phyloP scores from a whole-genome alignment of 30 jellyfish, hydroid and myxozoan species.

The Hydractinia echinata region DNA sequence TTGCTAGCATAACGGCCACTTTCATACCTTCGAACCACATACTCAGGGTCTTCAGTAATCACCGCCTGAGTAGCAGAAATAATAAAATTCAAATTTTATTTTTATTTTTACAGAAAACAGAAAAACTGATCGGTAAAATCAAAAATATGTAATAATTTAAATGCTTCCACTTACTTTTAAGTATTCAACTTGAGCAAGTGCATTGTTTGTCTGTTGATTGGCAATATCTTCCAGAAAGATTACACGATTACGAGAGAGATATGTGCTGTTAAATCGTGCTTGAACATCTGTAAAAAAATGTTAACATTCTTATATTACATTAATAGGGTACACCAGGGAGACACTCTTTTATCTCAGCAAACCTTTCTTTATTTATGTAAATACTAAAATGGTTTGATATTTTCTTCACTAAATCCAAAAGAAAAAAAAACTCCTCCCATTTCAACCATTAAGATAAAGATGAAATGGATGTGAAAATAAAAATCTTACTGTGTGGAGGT shows the following conservation, averaged over 20 bases:
- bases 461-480: too few relatives aligned
- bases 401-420: too few relatives aligned
- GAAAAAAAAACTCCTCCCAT: too few relatives aligned
- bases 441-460: too few relatives aligned
- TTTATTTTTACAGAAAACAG: neutral
- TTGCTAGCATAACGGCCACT: constrained; percentile 77
- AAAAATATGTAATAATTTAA: neutral
- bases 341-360: too few relatives aligned
- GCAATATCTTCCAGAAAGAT: constrained; percentile 78
- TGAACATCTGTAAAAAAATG: neutral
- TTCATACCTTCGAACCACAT: constrained; percentile 72
- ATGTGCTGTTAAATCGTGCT: constrained; percentile 5
- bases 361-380: too few relatives aligned
- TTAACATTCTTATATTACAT: too few relatives aligned
- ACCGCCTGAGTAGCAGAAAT: constrained; percentile 45
- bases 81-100: neutral
- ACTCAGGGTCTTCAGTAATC: constrained; percentile 89
- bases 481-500: too few relatives aligned
- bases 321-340: too few relatives aligned
- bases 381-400: too few relatives aligned
- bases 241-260: constrained; percentile 61
- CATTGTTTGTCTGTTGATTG: constrained; percentile 60
- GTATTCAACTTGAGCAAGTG: constrained; percentile 90
- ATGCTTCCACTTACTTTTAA: constrained; percentile 47
- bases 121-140: neutral